phyloP scores from a whole-genome alignment of 2,888 invertebrate genomes.

The Tipula confusa region DNA sequence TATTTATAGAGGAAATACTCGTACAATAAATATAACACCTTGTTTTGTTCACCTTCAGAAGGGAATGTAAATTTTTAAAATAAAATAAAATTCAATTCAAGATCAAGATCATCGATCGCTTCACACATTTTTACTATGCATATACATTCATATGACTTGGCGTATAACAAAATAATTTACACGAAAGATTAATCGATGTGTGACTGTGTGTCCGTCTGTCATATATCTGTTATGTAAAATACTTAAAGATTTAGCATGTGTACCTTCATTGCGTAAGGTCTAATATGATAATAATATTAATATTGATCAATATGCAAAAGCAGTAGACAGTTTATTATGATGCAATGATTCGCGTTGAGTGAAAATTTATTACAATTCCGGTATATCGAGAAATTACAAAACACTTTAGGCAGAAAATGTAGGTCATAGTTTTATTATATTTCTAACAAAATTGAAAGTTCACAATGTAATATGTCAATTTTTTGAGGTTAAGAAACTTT shows the following conservation, averaged over 20 bases:
- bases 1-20: too few species aligned
- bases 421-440: neutral
- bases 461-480: too few species aligned
- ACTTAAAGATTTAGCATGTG: neutral
- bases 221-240: neutral
- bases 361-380: neutral
- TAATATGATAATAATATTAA: neutral
- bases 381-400: neutral
- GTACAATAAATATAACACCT: too few species aligned
- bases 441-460: too few species aligned
- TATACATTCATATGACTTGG: neutral
- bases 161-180: neutral
- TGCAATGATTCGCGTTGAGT: neutral
- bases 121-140: neutral
- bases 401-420: neutral
- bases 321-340: neutral
- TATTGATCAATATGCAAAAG: neutral
- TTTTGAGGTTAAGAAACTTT: too few species aligned
- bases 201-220: too few species aligned
- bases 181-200: neutral
- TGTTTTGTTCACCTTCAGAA: too few species aligned
- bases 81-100: neutral
- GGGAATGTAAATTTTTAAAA: too few species aligned
- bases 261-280: neutral
- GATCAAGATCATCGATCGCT: neutral